Evolutionary conservation across 2,113 vertebrate species (phyloP).

Genomic region (Vireo altiloquus): DNA sequence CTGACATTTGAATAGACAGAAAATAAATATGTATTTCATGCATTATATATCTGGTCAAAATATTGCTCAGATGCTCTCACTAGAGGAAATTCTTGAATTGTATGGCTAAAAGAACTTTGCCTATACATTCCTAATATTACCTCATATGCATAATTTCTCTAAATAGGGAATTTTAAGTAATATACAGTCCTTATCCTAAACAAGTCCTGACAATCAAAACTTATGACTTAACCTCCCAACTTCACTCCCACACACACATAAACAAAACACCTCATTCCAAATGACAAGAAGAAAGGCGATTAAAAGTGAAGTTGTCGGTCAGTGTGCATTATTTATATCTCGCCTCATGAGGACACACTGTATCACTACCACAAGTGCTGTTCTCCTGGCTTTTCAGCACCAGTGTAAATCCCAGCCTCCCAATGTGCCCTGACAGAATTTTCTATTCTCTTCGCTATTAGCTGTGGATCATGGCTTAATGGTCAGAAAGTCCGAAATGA

Average conservation of each 20-base stretch:
- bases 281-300: not conserved
- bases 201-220: not conserved
- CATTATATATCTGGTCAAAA: not conserved
- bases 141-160: not conserved
- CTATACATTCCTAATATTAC: not conserved
- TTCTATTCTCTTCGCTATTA: not conserved
- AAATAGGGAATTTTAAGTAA: not conserved
- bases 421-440: not conserved
- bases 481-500: not conserved
- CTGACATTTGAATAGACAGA: not conserved
- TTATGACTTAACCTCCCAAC: not conserved
- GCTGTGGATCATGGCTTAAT: not conserved
- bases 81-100: not conserved
- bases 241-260: not conserved
- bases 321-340: not conserved
- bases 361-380: not conserved
- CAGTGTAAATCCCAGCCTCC: not conserved
- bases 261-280: not conserved
- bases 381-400: not conserved
- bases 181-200: not conserved
- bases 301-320: not conserved
- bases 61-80: not conserved
- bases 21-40: not conserved
- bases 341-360: rapidly evolving
- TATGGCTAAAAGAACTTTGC: not conserved